Conservation (phyloP, 2,797 vertebrate species). For the Clarias pachynema region DNA sequence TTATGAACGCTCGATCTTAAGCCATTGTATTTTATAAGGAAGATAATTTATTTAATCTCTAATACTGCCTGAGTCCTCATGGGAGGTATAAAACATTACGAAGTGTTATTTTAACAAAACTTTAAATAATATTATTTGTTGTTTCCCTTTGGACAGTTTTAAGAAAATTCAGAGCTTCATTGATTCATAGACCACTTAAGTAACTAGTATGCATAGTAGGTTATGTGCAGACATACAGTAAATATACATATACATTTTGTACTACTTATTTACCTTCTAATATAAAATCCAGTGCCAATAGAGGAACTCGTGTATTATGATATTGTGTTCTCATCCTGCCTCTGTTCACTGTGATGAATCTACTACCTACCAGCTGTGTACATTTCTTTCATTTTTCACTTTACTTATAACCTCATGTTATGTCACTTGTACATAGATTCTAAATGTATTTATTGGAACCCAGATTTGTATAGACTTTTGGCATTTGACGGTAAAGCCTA, state of each 20-base stretch:
- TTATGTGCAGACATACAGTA: background rate
- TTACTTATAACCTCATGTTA: background rate
- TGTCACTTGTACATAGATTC: background rate
- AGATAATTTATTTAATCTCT: background rate
- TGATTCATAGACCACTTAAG: background rate
- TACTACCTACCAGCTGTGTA: slow-evolving; percentile 8
- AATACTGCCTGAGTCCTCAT: background rate
- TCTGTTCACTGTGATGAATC: slow-evolving; percentile 25
- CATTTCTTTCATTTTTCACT: slow-evolving; percentile 7
- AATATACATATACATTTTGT: background rate
- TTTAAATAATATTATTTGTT: background rate
- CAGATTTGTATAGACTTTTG: background rate
- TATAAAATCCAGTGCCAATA: slow-evolving; percentile 1
- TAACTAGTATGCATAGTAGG: background rate
- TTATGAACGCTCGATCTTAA: background rate
- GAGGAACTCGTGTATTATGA: background rate
- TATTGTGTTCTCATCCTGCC: slow-evolving; percentile 2
- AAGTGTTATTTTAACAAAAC: background rate
- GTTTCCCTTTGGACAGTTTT: slow-evolving; percentile 18
- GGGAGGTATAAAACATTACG: background rate
- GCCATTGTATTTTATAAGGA: slow-evolving; percentile 2
- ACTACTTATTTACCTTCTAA: background rate
- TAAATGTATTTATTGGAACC: background rate
- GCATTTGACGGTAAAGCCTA: background rate
- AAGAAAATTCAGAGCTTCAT: background rate